Evolutionary conservation across 2,113 vertebrate species (phyloP).

Genomic region (Corythornis madagascariensis): DNA sequence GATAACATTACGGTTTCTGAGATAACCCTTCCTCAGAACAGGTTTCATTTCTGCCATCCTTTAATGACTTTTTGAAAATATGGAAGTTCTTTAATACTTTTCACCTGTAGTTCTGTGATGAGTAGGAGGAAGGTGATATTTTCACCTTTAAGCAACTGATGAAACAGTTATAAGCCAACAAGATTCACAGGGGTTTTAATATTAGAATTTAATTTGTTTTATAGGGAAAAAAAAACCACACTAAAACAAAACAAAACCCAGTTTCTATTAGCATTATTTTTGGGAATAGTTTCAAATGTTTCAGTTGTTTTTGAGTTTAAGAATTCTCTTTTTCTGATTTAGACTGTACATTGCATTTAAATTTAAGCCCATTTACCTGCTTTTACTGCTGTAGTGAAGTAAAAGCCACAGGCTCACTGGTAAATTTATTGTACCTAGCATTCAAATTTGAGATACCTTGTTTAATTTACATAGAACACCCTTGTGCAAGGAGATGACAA

Average conservation of each 20-base stretch:
- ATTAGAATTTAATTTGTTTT: neutral
- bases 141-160: neutral
- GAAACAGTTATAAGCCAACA: neutral
- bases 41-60: neutral
- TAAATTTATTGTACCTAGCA: neutral
- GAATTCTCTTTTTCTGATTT: neutral
- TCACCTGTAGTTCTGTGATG: neutral
- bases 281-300: neutral
- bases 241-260: neutral
- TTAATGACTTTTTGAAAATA: conserved; percentile 8
- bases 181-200: neutral
- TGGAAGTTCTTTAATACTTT: neutral
- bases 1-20: neutral
- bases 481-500: neutral
- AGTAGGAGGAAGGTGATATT: neutral
- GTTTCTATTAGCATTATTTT: neutral
- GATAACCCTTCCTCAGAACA: neutral
- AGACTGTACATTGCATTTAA: neutral
- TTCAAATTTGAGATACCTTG: neutral
- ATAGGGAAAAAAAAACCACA: neutral
- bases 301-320: neutral
- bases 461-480: neutral
- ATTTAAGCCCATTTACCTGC: neutral
- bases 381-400: neutral
- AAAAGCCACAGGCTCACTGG: neutral